Evolutionary conservation across 2,113 vertebrate genomes (phyloP).

Genomic region (Xyliphius kryptos): DNA sequence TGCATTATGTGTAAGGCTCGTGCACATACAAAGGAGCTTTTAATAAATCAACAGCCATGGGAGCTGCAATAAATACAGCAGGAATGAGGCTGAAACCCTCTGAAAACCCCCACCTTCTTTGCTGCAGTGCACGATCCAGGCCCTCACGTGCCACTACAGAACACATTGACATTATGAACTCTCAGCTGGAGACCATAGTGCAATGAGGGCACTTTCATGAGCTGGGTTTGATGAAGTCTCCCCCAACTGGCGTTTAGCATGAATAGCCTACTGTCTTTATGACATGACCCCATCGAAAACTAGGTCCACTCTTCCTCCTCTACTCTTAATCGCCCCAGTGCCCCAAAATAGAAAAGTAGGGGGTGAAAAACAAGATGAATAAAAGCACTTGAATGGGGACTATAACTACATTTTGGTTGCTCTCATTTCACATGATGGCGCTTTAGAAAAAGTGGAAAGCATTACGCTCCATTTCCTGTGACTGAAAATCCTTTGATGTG

Average conservation of each 20-base stretch:
- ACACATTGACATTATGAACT: slow-evolving; percentile 55
- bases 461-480: slow-evolving; percentile 40
- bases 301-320: slow-evolving; percentile 4
- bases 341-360: slow-evolving; percentile 33
- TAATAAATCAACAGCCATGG: background rate
- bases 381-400: slow-evolving; percentile 20
- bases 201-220: slow-evolving; percentile 36
- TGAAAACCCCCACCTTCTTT: slow-evolving; percentile 29
- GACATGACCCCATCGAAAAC: slow-evolving; percentile 37
- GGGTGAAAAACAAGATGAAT: slow-evolving; percentile 4
- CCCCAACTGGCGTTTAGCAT: slow-evolving; percentile 17
- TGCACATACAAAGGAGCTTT: background rate
- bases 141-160: slow-evolving; percentile 45
- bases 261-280: slow-evolving; percentile 44
- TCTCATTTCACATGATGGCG: slow-evolving; percentile 19
- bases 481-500: slow-evolving; percentile 10
- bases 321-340: slow-evolving; percentile 32
- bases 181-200: slow-evolving; percentile 47
- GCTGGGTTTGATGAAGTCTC: slow-evolving; percentile 19
- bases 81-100: slow-evolving; percentile 1
- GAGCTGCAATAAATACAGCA: background rate
- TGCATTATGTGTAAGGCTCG: background rate
- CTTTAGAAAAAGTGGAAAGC: slow-evolving; percentile 26
- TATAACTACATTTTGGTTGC: slow-evolving; percentile 25
- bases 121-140: slow-evolving; percentile 37